Percentiles rank a stretch among this genome's conserved stretches.
Evolutionary conservation across 2,113 vertebrate species (phyloP).

Genomic region (Carassius carassius): DNA sequence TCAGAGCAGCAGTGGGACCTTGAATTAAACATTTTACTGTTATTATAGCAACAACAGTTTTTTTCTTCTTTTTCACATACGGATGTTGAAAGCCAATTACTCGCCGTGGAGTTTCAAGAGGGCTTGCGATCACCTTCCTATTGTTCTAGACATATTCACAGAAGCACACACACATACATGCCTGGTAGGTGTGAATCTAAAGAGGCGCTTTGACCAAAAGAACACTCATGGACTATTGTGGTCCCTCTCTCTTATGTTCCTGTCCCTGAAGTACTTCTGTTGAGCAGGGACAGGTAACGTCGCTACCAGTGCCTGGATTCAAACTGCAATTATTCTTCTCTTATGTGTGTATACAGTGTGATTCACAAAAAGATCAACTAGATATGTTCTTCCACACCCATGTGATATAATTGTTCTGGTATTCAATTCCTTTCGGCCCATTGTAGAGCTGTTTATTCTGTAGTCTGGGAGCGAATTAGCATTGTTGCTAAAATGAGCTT

Average conservation of each 20-base stretch:
- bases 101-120: slow-evolving; percentile 36
- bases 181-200: slow-evolving; percentile 43
- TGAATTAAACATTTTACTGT: slow-evolving; percentile 21
- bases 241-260: slow-evolving; percentile 25
- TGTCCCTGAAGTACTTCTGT: slow-evolving; percentile 36
- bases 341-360: background rate
- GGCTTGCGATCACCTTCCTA: slow-evolving; percentile 36
- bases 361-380: slow-evolving; percentile 24
- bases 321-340: slow-evolving; percentile 8
- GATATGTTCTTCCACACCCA: slow-evolving; percentile 4
- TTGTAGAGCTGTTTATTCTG: background rate
- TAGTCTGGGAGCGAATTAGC: background rate
- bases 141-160: slow-evolving; percentile 44
- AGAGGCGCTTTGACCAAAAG: slow-evolving; percentile 40
- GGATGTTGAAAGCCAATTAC: slow-evolving; percentile 35
- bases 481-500: background rate
- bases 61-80: slow-evolving; percentile 36
- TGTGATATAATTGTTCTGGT: slow-evolving; percentile 16
- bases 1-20: background rate
- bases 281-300: slow-evolving; percentile 23
- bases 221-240: slow-evolving; percentile 41
- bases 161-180: slow-evolving; percentile 26
- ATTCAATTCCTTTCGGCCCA: slow-evolving; percentile 7
- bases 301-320: background rate
- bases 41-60: slow-evolving; percentile 23